Evolutionary conservation across 2,888 invertebrate genomes (phyloP).

Genomic region (Orchesella flavescens): DNA sequence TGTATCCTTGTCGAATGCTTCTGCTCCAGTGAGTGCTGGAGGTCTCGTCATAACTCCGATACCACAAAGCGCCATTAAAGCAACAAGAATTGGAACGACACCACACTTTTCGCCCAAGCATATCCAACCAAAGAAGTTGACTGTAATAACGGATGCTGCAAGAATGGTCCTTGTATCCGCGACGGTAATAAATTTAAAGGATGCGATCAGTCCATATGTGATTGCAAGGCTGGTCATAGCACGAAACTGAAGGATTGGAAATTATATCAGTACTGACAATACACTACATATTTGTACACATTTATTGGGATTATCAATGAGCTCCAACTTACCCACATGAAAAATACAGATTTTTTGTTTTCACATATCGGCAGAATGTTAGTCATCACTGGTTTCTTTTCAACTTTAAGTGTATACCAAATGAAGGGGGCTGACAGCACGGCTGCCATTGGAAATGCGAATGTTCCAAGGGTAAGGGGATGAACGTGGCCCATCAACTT

Average conservation of each 20-base stretch:
- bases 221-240: conserved; percentile 59
- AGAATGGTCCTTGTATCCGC: conserved; percentile 66
- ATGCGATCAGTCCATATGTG: conserved; percentile 59
- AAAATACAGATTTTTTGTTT: conserved; percentile 60
- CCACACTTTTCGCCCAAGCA: conserved; percentile 66
- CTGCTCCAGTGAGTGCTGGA: conserved; percentile 65
- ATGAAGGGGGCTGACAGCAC: conserved; percentile 62
- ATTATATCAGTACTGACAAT: not conserved
- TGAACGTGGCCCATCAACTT: conserved; percentile 61
- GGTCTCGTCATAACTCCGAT: conserved; percentile 68
- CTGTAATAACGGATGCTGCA: conserved; percentile 64
- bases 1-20: conserved; percentile 59
- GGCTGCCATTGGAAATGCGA: conserved; percentile 66
- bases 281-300: too few relatives aligned
- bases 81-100: conserved; percentile 61
- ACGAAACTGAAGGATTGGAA: conserved; percentile 54
- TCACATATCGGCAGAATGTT: conserved; percentile 56
- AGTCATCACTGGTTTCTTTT: conserved; percentile 62
- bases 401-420: conserved; percentile 58
- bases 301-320: too few relatives aligned
- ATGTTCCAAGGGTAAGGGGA: conserved; percentile 60
- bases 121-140: conserved; percentile 67
- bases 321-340: conserved; percentile 65
- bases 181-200: conserved; percentile 65
- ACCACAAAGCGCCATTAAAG: conserved; percentile 62